phyloP scores from a whole-genome alignment of 2,113 vertebrate species.

The Aptenodytes patagonicus region DNA sequence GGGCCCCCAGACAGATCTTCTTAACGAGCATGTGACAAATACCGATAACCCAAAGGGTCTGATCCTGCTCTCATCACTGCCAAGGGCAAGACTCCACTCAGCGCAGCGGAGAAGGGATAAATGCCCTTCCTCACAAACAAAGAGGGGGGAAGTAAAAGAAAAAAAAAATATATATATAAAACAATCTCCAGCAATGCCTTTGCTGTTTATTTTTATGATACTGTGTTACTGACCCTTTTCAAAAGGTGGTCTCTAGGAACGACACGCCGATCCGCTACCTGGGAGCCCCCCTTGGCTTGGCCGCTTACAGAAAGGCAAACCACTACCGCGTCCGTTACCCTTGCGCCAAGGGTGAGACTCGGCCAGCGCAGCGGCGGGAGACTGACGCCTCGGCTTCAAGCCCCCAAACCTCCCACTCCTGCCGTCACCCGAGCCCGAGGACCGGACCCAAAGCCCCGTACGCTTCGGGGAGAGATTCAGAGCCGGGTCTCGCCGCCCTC shows the following conservation, averaged over 20 bases:
- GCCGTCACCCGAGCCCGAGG: not conserved
- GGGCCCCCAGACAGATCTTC: not conserved
- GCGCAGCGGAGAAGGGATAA: not conserved
- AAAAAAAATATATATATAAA: not conserved
- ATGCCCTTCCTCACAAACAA: not conserved
- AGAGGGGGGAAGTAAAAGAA: too few relatives aligned
- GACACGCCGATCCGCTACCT: rapidly evolving
- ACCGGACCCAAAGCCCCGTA: not conserved
- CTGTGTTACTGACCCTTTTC: rapidly evolving
- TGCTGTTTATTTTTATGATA: not conserved
- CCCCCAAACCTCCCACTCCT: not conserved
- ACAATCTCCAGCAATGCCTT: not conserved
- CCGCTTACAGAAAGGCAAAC: not conserved
- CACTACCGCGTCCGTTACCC: not conserved
- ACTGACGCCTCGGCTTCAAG: not conserved
- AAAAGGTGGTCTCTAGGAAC: not conserved
- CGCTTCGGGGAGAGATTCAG: too few relatives aligned
- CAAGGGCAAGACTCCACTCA: not conserved
- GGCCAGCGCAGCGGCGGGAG: not conserved
- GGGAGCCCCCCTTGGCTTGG: not conserved
- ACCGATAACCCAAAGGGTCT: not conserved
- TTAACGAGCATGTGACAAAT: not conserved
- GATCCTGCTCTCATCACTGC: not conserved
- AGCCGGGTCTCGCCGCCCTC: not conserved
- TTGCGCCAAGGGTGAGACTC: not conserved